These are phyloP conservation scores for Cephus sareptanus DNA, from an alignment of 2,888 invertebrate genomes.

Conservation along the genomic window DNA sequence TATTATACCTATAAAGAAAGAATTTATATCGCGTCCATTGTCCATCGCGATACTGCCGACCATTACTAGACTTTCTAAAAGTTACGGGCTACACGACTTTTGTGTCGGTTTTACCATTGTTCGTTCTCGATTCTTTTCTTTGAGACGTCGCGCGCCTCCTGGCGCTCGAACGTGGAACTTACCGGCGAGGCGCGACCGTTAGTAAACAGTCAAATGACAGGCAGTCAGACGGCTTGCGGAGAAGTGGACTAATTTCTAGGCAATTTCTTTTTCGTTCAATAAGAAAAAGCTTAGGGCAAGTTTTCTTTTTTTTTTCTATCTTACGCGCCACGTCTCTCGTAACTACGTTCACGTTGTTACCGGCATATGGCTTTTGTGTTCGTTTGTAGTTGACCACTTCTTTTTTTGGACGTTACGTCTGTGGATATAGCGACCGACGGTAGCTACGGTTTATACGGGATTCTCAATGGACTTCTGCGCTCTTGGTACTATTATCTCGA, in stretches of 20 bases:
- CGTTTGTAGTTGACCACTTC: neutral
- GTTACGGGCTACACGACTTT: neutral
- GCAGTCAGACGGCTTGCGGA: neutral
- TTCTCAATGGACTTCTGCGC: neutral
- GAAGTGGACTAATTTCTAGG: neutral
- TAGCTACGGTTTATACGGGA: neutral
- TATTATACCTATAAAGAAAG: neutral
- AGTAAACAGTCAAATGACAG: neutral
- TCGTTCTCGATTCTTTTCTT: neutral
- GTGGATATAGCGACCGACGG: neutral
- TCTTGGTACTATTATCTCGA: neutral
- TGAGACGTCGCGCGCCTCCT: neutral
- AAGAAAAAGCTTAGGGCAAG: neutral
- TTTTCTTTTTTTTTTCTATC: neutral
- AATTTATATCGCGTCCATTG: constrained; percentile 11
- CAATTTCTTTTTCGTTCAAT: neutral
- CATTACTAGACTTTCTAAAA: constrained; percentile 15
- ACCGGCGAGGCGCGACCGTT: neutral
- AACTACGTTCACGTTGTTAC: neutral
- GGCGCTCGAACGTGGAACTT: neutral
- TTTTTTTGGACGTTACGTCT: neutral
- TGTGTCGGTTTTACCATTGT: neutral
- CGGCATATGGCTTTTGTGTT: neutral
- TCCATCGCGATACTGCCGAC: constrained; percentile 4
- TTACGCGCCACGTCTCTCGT: neutral